phyloP scores from a whole-genome alignment of 2,113 vertebrate species.

The Balaeniceps rex region DNA sequence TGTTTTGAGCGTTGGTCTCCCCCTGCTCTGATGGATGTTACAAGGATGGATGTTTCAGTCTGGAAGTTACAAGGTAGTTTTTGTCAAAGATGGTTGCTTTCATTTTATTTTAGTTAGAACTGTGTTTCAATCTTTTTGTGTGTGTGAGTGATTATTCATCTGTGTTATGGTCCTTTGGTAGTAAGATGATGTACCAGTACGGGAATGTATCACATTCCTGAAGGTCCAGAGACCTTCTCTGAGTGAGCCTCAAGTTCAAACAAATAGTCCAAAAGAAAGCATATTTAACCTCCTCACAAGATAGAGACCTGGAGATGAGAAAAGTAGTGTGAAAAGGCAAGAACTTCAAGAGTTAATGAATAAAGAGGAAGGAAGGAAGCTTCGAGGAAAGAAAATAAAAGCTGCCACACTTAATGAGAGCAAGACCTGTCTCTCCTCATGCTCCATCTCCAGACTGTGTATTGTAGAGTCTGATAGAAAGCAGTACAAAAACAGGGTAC shows the following conservation, averaged over 20 bases:
- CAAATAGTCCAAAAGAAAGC: not conserved
- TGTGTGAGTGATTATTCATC: not conserved
- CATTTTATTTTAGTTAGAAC: not conserved
- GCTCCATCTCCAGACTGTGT: not conserved
- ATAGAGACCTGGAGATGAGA: not conserved
- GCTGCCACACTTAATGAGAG: not conserved
- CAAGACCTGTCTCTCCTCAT: not conserved
- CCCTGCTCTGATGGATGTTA: not conserved
- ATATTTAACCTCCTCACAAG: not conserved
- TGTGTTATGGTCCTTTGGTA: not conserved
- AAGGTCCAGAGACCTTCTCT: not conserved
- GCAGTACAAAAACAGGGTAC: not conserved
- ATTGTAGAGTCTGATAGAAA: not conserved
- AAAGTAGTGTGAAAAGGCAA: not conserved
- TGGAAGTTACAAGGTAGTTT: not conserved
- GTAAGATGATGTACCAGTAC: not conserved
- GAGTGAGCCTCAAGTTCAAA: not conserved
- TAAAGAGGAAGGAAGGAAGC: not conserved
- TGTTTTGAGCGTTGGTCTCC: not conserved
- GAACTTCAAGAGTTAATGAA: not conserved
- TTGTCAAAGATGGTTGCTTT: not conserved
- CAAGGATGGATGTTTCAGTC: not conserved
- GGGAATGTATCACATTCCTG: not conserved
- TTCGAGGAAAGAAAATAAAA: not conserved
- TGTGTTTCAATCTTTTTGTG: fast-evolving